phyloP scores from a whole-genome alignment of 2,888 invertebrate species.

The Pimpla rufipes region DNA sequence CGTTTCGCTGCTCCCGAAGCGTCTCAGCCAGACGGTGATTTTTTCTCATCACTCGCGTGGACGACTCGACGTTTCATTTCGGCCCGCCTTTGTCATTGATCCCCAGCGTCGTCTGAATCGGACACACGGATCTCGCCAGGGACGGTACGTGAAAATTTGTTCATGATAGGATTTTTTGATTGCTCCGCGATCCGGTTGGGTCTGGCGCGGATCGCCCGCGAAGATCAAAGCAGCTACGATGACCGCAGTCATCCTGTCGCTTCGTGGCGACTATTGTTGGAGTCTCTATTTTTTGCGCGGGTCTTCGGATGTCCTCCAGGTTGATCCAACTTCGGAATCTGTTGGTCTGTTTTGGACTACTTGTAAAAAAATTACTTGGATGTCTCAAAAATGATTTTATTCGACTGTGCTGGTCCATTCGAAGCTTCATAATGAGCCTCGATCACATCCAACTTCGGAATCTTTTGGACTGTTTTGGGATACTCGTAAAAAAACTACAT shows the following conservation, averaged over 20 bases:
- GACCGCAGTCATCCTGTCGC: constrained; percentile 21
- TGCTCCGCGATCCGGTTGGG: not conserved
- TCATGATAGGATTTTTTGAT: constrained; percentile 13
- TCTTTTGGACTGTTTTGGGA: no score
- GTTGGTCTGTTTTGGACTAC: no score
- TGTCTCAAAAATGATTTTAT: no score
- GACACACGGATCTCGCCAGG: constrained; percentile 5
- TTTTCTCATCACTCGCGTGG: constrained; percentile 19
- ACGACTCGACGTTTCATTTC: no score
- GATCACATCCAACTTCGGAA: no score
- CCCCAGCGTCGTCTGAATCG: constrained; percentile 17
- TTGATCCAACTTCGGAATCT: no score
- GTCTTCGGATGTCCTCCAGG: not conserved
- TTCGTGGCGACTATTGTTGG: not conserved
- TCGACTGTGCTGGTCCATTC: no score
- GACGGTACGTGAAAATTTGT: not conserved
- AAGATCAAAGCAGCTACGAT: constrained; percentile 44
- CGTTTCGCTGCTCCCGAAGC: not conserved
- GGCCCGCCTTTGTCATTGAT: constrained; percentile 22
- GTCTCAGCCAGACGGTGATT: not conserved
- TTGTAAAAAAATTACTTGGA: no score
- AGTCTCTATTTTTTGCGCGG: not conserved
- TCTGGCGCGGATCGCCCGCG: constrained; percentile 4
- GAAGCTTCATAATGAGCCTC: no score
- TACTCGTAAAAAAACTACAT: no score